phyloP scores from a whole-genome alignment of 2,888 invertebrate genomes.

The Morpho helenor region DNA sequence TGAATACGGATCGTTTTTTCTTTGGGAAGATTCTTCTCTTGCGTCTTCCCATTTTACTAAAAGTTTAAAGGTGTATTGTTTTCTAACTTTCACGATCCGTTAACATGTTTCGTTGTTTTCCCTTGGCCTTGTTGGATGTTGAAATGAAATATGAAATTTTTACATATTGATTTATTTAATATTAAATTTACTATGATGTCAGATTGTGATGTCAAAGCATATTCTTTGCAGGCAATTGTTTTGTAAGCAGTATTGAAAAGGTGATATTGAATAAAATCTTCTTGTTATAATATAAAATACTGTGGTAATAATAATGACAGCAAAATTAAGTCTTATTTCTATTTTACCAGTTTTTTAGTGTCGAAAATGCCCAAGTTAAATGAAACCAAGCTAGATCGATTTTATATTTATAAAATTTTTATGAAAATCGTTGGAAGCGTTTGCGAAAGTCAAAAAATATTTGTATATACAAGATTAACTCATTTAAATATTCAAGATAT shows the following conservation, averaged over 20 bases:
- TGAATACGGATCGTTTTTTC: conserved; percentile 53
- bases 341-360: too few relatives aligned
- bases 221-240: conserved; percentile 12
- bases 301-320: too few relatives aligned
- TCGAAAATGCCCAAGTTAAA: too few relatives aligned
- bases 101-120: conserved; percentile 5
- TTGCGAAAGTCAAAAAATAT: too few relatives aligned
- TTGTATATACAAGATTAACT: too few relatives aligned
- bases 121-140: not conserved
- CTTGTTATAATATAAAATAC: too few relatives aligned
- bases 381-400: too few relatives aligned
- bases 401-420: too few relatives aligned
- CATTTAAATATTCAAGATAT: too few relatives aligned
- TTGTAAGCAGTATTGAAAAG: conserved; percentile 12
- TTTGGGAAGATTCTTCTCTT: conserved; percentile 47
- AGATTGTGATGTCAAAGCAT: conserved; percentile 11
- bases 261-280: too few relatives aligned
- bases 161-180: conserved; percentile 21
- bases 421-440: too few relatives aligned
- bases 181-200: conserved; percentile 6
- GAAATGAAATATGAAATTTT: conserved; percentile 3
- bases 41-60: conserved; percentile 44
- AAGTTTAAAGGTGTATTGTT: conserved; percentile 1
- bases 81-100: not conserved
- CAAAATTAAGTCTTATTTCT: too few relatives aligned